These are phyloP conservation scores for Wasmannia auropunctata DNA, from an alignment of 1,140 invertebrate species.

Conservation along the genomic window DNA sequence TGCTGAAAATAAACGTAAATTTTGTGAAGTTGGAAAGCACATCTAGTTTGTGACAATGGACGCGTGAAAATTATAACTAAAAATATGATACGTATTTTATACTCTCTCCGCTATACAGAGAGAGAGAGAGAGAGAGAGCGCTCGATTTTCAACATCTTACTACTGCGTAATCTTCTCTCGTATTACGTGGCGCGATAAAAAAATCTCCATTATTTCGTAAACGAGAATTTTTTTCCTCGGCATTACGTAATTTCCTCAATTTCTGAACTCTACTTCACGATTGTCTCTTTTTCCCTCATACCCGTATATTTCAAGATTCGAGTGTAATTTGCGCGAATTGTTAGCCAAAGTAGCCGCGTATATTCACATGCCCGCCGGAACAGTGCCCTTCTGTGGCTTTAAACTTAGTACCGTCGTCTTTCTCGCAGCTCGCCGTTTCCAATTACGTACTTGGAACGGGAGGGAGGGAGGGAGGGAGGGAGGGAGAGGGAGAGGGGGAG, in stretches of 20 bases:
- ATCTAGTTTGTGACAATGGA: neutral
- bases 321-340: constrained; percentile 42
- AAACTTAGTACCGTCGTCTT: constrained; percentile 43
- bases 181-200: neutral
- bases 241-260: constrained; percentile 4
- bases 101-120: too few species aligned
- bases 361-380: constrained; percentile 14
- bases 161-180: neutral
- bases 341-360: constrained; percentile 14
- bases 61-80: neutral
- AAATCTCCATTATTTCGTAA: neutral
- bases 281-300: neutral
- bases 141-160: neutral
- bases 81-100: neutral
- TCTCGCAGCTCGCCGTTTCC: constrained; percentile 48
- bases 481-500: neutral
- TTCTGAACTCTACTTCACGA: neutral
- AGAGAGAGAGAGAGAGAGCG: neutral
- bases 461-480: neutral
- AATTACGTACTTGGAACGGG: constrained; percentile 58
- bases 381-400: constrained; percentile 46
- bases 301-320: neutral
- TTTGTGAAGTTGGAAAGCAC: neutral
- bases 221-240: neutral
- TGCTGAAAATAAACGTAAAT: neutral